Conservation (phyloP, 2,797 vertebrate genomes). For the Sebastes vulpes region DNA sequence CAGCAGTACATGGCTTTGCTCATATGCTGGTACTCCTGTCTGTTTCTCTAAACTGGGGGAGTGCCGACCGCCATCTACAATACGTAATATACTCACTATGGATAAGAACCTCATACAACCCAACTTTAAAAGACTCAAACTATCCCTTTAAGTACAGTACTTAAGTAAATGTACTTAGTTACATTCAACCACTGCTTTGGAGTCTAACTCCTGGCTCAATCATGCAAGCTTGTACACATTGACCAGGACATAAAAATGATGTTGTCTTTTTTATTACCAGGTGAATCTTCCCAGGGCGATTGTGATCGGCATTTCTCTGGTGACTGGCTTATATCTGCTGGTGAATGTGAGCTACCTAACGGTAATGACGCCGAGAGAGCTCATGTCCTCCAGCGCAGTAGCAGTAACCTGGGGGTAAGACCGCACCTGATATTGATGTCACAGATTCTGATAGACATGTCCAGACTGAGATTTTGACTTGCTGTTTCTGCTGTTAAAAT, state of each 20-base stretch:
- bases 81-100: too few relatives aligned
- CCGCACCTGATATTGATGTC: not conserved
- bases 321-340: slow-evolving; percentile 90
- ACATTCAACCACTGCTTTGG: too few relatives aligned
- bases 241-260: not conserved
- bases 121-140: too few relatives aligned
- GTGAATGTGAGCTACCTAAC: slow-evolving; percentile 93
- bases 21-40: too few relatives aligned
- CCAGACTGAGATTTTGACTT: not conserved
- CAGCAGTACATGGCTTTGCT: too few relatives aligned
- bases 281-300: slow-evolving; percentile 91
- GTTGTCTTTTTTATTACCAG: slow-evolving; percentile 62
- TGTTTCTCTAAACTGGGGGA: too few relatives aligned
- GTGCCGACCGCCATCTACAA: too few relatives aligned
- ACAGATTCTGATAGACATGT: not conserved
- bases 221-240: not conserved
- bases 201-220: not conserved
- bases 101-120: too few relatives aligned
- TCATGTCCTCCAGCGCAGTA: slow-evolving; percentile 89
- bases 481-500: not conserved
- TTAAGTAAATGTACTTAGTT: too few relatives aligned
- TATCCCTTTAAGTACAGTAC: too few relatives aligned
- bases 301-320: slow-evolving; percentile 90
- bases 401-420: slow-evolving; percentile 93
- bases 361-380: slow-evolving; percentile 89